Conservation (phyloP, 1,140 invertebrate genomes). For the Orchesella cincta region DNA sequence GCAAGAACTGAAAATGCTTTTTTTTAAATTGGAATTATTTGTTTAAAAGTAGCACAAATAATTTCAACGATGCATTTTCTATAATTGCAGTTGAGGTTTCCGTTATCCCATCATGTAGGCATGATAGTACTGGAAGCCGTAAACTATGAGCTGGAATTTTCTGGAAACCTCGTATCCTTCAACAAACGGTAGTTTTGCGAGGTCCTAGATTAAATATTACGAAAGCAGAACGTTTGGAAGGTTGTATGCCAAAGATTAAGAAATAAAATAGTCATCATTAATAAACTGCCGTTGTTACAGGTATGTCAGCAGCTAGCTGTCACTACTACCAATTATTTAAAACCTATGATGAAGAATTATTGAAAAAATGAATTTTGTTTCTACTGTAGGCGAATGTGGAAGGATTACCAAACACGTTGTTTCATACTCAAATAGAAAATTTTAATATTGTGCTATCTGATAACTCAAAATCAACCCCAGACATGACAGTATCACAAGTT, state of each 20-base stretch:
- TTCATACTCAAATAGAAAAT: conserved; percentile 37
- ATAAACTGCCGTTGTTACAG: conserved; percentile 66
- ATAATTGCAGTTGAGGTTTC: conserved; percentile 44
- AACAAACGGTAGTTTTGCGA: conserved; percentile 50
- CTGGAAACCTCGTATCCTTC: conserved; percentile 61
- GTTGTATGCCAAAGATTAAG: conserved; percentile 52
- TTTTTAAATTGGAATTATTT: no score
- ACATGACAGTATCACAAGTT: conserved; percentile 30
- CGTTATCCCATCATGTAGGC: conserved; percentile 10
- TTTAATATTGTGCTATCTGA: conserved; percentile 40
- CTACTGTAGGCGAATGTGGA: conserved; percentile 40
- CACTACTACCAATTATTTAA: no score
- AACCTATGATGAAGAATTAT: no score
- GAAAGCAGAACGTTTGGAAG: conserved; percentile 49
- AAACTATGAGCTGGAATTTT: conserved; percentile 66
- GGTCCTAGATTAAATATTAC: conserved; percentile 49
- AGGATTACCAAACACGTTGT: conserved; percentile 36
- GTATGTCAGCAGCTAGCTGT: conserved; percentile 58
- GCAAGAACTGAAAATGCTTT: no score
- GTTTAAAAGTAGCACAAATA: no score
- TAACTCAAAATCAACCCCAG: conserved; percentile 23
- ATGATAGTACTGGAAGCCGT: conserved; percentile 57
- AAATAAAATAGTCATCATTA: conserved; percentile 52
- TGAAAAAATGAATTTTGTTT: no score
- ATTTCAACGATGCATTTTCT: no score